Evolutionary conservation across 2,888 invertebrate species (phyloP).

Genomic region (Sphaerophoria rueppellii): DNA sequence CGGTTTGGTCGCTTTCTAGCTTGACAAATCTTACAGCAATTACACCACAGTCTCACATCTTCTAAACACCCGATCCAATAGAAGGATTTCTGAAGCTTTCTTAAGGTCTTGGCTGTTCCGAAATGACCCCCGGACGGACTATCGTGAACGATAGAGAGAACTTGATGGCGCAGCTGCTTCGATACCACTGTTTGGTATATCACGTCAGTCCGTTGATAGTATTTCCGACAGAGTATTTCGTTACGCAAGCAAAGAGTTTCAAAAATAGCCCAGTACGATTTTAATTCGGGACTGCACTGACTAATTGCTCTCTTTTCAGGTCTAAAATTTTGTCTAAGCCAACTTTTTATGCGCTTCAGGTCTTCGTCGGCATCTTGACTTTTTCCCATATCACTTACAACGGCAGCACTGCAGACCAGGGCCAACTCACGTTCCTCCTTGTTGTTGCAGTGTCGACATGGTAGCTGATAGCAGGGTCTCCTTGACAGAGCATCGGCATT

Average conservation of each 20-base stretch:
- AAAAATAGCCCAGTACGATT: not conserved
- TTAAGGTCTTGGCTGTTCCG: not conserved
- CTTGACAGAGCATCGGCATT: no score
- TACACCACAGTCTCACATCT: not conserved
- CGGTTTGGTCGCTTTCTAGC: not conserved
- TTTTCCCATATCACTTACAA: not conserved
- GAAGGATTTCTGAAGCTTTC: conserved; percentile 11
- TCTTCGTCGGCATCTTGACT: not conserved
- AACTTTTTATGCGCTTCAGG: not conserved
- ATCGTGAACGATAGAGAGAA: not conserved
- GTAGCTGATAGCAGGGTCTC: not conserved
- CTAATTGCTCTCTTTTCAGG: not conserved
- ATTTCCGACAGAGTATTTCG: not conserved
- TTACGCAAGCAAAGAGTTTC: not conserved
- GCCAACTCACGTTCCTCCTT: not conserved
- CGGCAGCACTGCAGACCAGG: not conserved
- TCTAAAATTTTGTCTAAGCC: not conserved
- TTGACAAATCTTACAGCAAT: no score
- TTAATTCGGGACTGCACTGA: not conserved
- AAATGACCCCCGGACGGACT: conserved; percentile 13
- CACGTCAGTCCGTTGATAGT: not conserved
- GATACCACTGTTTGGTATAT: conserved; percentile 14
- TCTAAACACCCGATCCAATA: conserved; percentile 20
- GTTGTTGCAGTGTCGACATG: not conserved
- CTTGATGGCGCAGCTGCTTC: not conserved